Conservation (phyloP, 2,113 vertebrate species). For the Centropus unirufus region DNA sequence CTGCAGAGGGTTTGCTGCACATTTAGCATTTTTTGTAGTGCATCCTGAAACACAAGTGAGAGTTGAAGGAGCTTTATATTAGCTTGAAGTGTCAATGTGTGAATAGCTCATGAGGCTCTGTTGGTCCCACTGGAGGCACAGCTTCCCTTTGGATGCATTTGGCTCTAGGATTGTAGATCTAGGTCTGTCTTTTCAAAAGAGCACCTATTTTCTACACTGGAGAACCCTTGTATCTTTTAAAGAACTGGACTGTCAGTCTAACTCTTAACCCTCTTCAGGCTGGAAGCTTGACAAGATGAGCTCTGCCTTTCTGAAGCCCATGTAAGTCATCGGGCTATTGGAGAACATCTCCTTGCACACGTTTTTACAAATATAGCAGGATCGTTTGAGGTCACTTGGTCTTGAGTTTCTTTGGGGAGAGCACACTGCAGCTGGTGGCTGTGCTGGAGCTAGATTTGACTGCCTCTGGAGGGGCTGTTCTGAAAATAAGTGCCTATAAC, state of each 20-base stretch:
- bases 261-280: neutral
- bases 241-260: neutral
- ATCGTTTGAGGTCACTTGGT: neutral
- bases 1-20: neutral
- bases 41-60: neutral
- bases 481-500: neutral
- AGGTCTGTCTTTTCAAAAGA: neutral
- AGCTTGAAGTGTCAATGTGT: neutral
- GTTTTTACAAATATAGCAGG: conserved; percentile 51
- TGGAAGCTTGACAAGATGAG: neutral
- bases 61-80: neutral
- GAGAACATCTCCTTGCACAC: neutral
- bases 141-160: neutral
- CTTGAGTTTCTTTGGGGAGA: conserved; percentile 45
- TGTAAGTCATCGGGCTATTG: neutral
- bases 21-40: neutral
- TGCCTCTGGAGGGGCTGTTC: neutral
- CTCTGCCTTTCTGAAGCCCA: neutral
- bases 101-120: neutral
- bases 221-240: neutral
- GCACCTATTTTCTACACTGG: fast-evolving
- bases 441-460: neutral
- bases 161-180: neutral
- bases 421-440: neutral
- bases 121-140: neutral